Conservation (phyloP, 2,113 vertebrate species). For the Pterophyllum scalare region DNA sequence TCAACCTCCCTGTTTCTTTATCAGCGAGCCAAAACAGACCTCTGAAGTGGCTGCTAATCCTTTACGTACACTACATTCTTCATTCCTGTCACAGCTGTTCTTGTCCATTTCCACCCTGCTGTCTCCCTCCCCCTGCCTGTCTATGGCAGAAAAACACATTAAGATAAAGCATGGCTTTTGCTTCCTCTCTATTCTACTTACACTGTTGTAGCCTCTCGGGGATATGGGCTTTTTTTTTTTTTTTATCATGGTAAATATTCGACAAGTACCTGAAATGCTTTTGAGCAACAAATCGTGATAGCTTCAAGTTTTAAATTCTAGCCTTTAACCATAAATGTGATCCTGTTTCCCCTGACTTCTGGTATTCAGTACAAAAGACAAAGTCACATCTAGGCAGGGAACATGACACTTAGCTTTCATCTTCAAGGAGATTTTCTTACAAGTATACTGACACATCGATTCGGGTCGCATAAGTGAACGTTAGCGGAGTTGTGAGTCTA, state of each 20-base stretch:
- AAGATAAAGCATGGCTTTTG: neutral
- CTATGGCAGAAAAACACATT: constrained; percentile 19
- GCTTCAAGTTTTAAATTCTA: neutral
- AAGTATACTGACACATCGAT: neutral
- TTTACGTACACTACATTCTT: constrained; percentile 70
- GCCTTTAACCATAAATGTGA: neutral
- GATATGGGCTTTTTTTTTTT: neutral
- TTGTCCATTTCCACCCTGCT: constrained; percentile 81
- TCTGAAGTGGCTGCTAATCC: constrained; percentile 78
- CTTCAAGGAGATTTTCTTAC: neutral
- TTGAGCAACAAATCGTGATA: neutral
- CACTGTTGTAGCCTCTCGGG: neutral
- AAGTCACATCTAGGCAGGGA: neutral
- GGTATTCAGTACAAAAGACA: neutral
- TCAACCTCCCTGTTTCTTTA: constrained; percentile 24
- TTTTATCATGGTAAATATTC: neutral
- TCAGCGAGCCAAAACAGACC: constrained; percentile 79
- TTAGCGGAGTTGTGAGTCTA: neutral
- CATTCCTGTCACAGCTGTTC: constrained; percentile 84
- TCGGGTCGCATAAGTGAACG: neutral
- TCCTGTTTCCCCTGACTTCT: neutral
- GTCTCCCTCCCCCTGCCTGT: constrained; percentile 56
- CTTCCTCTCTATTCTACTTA: neutral
- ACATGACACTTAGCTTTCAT: neutral
- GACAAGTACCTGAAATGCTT: neutral